phyloP scores from a whole-genome alignment of 2,797 vertebrate species.

The Coregonus ussuriensis region DNA sequence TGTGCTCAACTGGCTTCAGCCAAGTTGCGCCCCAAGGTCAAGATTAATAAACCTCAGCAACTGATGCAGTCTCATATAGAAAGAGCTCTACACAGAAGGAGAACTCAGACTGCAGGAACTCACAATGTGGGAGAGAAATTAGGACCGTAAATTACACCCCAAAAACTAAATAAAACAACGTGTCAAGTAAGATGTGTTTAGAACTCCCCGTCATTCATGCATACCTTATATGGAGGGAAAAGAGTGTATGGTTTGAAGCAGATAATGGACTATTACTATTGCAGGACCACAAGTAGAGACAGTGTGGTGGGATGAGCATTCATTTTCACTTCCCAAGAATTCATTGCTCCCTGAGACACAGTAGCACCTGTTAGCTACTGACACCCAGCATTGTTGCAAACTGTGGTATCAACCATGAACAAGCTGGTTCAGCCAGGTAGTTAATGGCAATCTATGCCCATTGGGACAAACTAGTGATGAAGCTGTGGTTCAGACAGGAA shows the following conservation, averaged over 20 bases:
- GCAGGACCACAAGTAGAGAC: not conserved
- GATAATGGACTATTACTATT: constrained; percentile 12
- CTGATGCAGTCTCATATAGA: not conserved
- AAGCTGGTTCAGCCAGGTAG: constrained; percentile 41
- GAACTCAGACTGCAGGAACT: too few species aligned
- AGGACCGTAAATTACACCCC: not conserved
- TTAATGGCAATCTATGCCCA: constrained; percentile 39
- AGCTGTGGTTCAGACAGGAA: not conserved
- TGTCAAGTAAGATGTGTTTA: not conserved
- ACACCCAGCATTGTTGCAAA: constrained; percentile 25
- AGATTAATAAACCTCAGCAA: not conserved
- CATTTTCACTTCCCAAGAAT: constrained; percentile 37
- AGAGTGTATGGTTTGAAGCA: constrained; percentile 16
- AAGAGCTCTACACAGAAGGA: not conserved
- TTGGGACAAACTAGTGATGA: constrained; percentile 18
- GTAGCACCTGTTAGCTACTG: constrained; percentile 43
- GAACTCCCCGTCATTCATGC: not conserved
- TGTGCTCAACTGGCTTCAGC: not conserved
- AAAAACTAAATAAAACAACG: not conserved
- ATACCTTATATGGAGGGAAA: constrained; percentile 18
- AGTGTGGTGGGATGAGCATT: not conserved
- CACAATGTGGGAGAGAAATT: not conserved
- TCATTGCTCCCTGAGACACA: constrained; percentile 41
- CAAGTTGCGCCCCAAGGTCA: constrained; percentile 10
- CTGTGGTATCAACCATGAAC: constrained; percentile 48